Base-by-base conservation (phyloP, 2,888 invertebrate genomes). In the Megamerina dolium region DNA sequence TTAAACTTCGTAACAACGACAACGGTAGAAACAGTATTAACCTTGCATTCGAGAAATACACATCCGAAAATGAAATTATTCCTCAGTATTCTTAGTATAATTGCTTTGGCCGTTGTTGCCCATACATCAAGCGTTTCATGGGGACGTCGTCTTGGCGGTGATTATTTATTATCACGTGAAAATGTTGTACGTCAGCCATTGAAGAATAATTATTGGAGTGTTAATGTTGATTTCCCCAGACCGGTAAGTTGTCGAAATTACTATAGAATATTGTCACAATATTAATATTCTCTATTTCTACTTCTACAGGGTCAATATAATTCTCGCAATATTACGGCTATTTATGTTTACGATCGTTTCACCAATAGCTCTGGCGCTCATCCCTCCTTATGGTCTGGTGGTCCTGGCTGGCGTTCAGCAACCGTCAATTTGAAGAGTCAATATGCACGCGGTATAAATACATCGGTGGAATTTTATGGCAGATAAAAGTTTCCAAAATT, bases 311-410 rank as follows among this genome's bases (percentile, higher is more conserved):
- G 47, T 10, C 43, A 46, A 27, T 4, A 2, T 6, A 52, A 50
- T 31, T 45, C 23, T 9, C 38, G 35, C 33, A 48, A 45, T 19
- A 59, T 64, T 19, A 48, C 51, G 3, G 46, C 26, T 10, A 23
- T 64, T 39, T 41, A 37, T 30, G 58, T 59, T 1, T 49, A 41
- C 43, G 64, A 64, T 41, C 57, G 56, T 46, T 63, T 61, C 44
- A 57, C 50, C 41, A 63, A 64, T 45, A 50, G 2, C 19, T 57
- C 61, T 0, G 64, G 64, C 1, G 61, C 63, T 13, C 1, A 17
- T 0, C 48, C 58, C n/a, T 48, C 27, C 4, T 41, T 64, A 1
- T 50, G 19, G 36, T 52, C 56, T 8, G 64, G 64, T 20, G 64
- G 64, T 29, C 55, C 55, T 0, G 48, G 49, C 12, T 51, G 8